phyloP scores from a whole-genome alignment of 2,113 vertebrate species.

The Octodon degus region DNA sequence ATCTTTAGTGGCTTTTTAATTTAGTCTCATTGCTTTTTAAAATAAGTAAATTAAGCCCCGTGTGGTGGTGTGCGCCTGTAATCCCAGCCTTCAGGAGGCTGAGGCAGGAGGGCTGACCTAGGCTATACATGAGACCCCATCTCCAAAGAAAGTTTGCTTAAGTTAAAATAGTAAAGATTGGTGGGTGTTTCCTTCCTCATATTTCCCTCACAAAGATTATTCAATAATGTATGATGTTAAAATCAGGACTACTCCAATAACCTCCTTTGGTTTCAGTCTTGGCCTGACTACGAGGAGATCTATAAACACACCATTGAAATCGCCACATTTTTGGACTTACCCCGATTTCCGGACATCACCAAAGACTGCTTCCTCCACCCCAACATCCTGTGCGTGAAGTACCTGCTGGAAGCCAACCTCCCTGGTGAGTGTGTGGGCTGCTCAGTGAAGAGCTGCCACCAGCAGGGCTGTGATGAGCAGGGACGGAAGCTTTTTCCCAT shows the following conservation, averaged over 20 bases:
- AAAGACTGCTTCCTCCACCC: slow-evolving; percentile 92
- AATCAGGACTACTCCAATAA: slow-evolving; percentile 3
- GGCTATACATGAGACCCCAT: not conserved
- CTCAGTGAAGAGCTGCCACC: not conserved
- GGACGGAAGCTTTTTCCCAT: not conserved
- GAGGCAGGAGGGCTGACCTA: not conserved
- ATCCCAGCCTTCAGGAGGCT: not conserved
- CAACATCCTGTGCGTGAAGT: slow-evolving; percentile 90
- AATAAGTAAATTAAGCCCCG: not conserved
- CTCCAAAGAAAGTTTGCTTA: not conserved
- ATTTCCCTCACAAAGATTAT: slow-evolving; percentile 12
- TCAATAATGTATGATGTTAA: not conserved
- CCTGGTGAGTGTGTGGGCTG: slow-evolving; percentile 87
- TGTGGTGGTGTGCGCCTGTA: not conserved
- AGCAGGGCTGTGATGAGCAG: not conserved
- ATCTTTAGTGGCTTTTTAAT: not conserved
- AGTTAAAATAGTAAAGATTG: not conserved
- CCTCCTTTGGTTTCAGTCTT: slow-evolving; percentile 84
- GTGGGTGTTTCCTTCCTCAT: not conserved
- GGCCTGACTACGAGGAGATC: slow-evolving; percentile 89
- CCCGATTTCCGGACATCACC: slow-evolving; percentile 92
- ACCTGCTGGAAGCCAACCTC: slow-evolving; percentile 93
- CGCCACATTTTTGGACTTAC: slow-evolving; percentile 88
- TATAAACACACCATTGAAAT: slow-evolving; percentile 85
- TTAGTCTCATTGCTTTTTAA: not conserved